phyloP scores from a whole-genome alignment of 2,888 invertebrate species.

The Eudemis profundana region DNA sequence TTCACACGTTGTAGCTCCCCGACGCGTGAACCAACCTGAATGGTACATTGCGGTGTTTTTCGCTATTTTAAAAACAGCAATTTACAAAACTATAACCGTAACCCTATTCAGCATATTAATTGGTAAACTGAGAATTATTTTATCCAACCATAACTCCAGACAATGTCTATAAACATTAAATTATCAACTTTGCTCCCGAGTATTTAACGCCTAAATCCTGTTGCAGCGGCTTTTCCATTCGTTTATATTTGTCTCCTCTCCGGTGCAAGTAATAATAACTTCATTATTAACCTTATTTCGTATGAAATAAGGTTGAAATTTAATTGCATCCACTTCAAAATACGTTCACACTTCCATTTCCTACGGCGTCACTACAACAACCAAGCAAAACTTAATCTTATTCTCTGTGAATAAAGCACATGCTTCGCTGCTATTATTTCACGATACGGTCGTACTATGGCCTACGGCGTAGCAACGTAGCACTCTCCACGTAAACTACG shows the following conservation, averaged over 20 bases:
- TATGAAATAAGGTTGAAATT: background rate
- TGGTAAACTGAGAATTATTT: background rate
- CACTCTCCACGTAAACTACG: conserved; percentile 64
- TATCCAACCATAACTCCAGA: background rate
- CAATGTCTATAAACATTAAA: background rate
- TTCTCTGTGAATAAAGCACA: conserved; percentile 27
- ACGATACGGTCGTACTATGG: conserved; percentile 49
- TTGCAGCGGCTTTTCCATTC: background rate
- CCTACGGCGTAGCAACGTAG: conserved; percentile 68
- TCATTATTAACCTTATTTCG: background rate
- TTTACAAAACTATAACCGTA: background rate
- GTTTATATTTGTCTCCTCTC: background rate
- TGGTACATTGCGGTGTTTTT: no score
- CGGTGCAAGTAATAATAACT: background rate
- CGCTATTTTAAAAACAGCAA: no score
- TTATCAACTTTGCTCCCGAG: background rate
- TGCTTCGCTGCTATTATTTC: conserved; percentile 44
- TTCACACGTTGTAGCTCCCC: no score
- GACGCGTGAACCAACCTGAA: no score
- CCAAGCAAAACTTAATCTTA: background rate
- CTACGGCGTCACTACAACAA: background rate
- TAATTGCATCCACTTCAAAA: conserved; percentile 1
- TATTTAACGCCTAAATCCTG: background rate
- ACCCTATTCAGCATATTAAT: background rate
- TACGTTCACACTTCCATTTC: conserved; percentile 5